These are phyloP conservation scores for Labeo rohita DNA, from an alignment of 2,113 vertebrate genomes.

Conservation along the genomic window DNA sequence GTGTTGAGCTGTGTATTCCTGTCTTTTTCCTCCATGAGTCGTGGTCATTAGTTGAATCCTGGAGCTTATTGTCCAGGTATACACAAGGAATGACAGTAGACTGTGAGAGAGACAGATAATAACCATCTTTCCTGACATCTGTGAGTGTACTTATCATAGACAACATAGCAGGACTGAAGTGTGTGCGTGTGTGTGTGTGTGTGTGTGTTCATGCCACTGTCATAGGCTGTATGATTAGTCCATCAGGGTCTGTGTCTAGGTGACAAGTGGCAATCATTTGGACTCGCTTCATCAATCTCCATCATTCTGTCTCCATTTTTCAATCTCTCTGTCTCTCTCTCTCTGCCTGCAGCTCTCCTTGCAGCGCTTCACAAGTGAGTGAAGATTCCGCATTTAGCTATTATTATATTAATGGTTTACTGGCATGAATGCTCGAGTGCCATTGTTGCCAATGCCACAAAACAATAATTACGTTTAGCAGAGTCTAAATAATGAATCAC, in stretches of 20 bases:
- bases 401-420: conserved; percentile 27
- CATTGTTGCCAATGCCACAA: conserved; percentile 21
- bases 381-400: conserved; percentile 25
- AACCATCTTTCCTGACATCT: conserved; percentile 11
- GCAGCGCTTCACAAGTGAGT: conserved; percentile 46
- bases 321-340: neutral
- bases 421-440: neutral
- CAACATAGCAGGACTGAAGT: neutral
- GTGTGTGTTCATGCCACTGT: conserved; percentile 27
- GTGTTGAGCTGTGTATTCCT: conserved; percentile 11
- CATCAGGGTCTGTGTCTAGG: conserved; percentile 4
- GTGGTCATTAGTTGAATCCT: conserved; percentile 38
- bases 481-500: neutral
- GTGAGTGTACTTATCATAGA: conserved; percentile 6
- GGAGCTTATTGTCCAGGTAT: conserved; percentile 25
- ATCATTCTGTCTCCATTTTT: conserved; percentile 27
- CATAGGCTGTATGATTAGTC: conserved; percentile 10
- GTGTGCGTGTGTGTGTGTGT: neutral
- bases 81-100: conserved; percentile 29
- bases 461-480: conserved; percentile 14
- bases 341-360: neutral
- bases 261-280: conserved; percentile 24
- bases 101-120: conserved; percentile 28
- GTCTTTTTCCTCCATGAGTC: neutral
- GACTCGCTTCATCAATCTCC: conserved; percentile 53